Percentiles rank a stretch among this genome's conserved stretches.
phyloP scores from a whole-genome alignment of 1,140 invertebrate species.

The Phymastichus coffea region DNA sequence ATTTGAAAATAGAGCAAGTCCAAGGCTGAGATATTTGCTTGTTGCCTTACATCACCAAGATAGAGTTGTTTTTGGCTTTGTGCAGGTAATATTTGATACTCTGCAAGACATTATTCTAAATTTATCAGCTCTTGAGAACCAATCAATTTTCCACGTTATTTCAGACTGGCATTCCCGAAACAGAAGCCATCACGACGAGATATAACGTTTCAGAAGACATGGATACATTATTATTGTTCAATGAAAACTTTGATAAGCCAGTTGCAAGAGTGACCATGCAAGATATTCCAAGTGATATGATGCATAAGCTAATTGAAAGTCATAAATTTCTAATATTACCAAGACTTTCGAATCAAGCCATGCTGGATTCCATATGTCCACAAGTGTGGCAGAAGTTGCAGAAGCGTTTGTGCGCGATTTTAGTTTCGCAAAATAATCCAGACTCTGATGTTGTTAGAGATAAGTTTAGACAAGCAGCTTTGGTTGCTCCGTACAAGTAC shows the following conservation, averaged over 20 bases:
- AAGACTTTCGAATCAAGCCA: slow-evolving; percentile 86
- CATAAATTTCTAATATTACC: slow-evolving; percentile 90
- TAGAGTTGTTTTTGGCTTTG: slow-evolving; percentile 85
- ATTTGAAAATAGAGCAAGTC: slow-evolving; percentile 75
- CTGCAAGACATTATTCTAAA: no score
- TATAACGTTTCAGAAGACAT: slow-evolving; percentile 76
- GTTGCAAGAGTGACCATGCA: slow-evolving; percentile 83
- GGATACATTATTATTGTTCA: slow-evolving; percentile 87
- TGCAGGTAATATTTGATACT: slow-evolving; percentile 44
- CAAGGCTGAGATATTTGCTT: slow-evolving; percentile 83
- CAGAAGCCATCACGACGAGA: slow-evolving; percentile 62
- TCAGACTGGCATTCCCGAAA: slow-evolving; percentile 70
- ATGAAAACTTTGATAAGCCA: slow-evolving; percentile 80
- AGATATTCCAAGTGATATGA: slow-evolving; percentile 81
- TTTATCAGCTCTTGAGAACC: no score
- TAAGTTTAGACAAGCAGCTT: slow-evolving; percentile 69
- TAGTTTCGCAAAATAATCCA: slow-evolving; percentile 74
- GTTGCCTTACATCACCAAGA: slow-evolving; percentile 83
- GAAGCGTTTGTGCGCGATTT: slow-evolving; percentile 85
- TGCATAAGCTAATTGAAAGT: slow-evolving; percentile 83
- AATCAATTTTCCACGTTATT: slow-evolving; percentile 23
- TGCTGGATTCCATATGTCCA: slow-evolving; percentile 81
- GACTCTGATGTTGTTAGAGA: slow-evolving; percentile 63
- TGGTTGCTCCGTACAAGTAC: slow-evolving; percentile 60
- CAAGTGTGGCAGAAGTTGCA: slow-evolving; percentile 76